phyloP scores from a whole-genome alignment of 1,140 invertebrate genomes.

The Rhyacophila brunnea region DNA sequence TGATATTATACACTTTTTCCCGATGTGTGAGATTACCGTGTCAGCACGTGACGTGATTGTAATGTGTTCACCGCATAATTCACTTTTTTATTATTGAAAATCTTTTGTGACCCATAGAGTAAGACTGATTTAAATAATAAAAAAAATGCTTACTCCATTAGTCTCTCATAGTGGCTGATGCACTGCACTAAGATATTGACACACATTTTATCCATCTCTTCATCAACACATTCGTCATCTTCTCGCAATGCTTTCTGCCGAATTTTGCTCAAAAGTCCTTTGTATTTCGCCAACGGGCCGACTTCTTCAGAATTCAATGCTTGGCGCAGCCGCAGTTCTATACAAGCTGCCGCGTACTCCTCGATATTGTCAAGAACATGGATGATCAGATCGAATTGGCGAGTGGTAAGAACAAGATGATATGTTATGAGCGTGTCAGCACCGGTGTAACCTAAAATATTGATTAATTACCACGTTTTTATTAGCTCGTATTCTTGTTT shows the following conservation, averaged over 20 bases:
- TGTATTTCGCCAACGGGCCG: background rate
- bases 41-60: too few relatives aligned
- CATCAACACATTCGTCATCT: too few relatives aligned
- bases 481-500: too few relatives aligned
- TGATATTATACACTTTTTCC: too few relatives aligned
- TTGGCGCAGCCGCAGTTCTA: background rate
- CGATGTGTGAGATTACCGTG: too few relatives aligned
- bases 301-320: background rate
- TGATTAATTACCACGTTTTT: too few relatives aligned
- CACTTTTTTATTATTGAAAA: too few relatives aligned
- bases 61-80: too few relatives aligned
- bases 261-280: background rate
- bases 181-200: conserved; percentile 8
- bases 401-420: conserved; percentile 14
- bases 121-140: too few relatives aligned
- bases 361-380: conserved; percentile 18
- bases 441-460: conserved; percentile 11
- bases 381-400: conserved; percentile 15
- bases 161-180: conserved; percentile 9
- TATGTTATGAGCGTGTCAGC: conserved; percentile 4
- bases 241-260: too few relatives aligned
- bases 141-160: conserved; percentile 22
- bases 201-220: background rate
- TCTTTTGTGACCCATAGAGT: too few relatives aligned
- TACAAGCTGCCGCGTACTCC: conserved; percentile 5